Evolutionary conservation across 2,888 invertebrate species (phyloP), one percentile per base, ranked within the genome.

Genomic region (Platycnemis pennipes): DNA sequence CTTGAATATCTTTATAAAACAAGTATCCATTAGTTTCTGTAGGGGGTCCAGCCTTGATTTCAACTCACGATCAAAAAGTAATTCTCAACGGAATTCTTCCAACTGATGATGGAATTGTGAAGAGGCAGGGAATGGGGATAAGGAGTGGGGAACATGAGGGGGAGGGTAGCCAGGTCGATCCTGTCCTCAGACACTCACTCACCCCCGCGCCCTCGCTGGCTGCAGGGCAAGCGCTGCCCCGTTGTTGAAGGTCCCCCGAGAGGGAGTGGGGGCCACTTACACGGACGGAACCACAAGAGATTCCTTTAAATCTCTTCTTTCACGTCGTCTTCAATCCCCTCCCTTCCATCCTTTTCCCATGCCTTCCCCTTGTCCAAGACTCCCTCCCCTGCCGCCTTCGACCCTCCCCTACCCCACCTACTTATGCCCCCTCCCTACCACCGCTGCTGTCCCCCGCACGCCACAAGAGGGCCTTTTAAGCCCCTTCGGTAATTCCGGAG

Each of bases 161-260:
- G 42, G 37, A 22, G 56, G 42, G 89, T 56, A 53, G 88, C 31
- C 53, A 53, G 49, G 88, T 88, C 89, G 37, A 89, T 89, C 88
- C 49, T 31, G 31, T 13, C 19, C 63, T 63, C 63, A n/a, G n/a
- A 26, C 26, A n/a, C 63, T 7, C 5, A 26, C 63, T 53, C 19
- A 26, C 2, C 3, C 63, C 8, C 8, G 5, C 1, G n/a, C 3
- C 22, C 42, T 56, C 89, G 37, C 53, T 49, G 88, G 31, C n/a
- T 88, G 31, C 42, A 63, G 63, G 45, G 42, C 56, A 3, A 53
- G 53, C 37, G 42, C 37, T 22, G 8, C 56, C n/a, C 31, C 31
- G 22, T 49, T 49, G 88, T 88, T 31, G 88, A 31, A 31, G 56
- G 42, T 63, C 5, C 26, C 63, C 63, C 63, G 7, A 5, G 56